Percentiles rank a stretch among this genome's conserved stretches.
Conservation (phyloP, 53 echinoderm and acorn worm species). For the Actinopyga echinites region DNA sequence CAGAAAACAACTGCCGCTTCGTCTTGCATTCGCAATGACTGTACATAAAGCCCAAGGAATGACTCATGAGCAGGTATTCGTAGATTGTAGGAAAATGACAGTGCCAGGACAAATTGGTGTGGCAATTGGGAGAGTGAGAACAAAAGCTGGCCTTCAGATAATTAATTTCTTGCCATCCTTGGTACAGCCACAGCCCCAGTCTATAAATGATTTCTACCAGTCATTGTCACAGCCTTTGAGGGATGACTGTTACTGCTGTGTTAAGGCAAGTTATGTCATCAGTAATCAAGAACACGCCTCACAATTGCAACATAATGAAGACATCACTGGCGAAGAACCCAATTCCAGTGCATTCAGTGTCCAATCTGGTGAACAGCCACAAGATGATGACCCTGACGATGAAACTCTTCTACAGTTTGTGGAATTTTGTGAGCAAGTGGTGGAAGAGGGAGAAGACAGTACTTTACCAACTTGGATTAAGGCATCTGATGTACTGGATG, state of each 20-base stretch:
- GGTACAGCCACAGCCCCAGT: background rate
- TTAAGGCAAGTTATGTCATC: background rate
- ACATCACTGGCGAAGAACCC: no score
- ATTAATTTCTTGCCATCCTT: background rate
- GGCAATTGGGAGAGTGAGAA: background rate
- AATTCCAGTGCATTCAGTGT: no score
- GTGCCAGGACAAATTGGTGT: slow-evolving; percentile 5
- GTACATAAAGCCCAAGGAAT: background rate
- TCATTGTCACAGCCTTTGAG: background rate
- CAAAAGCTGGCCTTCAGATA: background rate
- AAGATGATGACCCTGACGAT: no score
- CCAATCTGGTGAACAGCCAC: no score
- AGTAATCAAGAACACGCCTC: no score
- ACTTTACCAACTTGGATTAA: background rate
- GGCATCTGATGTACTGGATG: background rate
- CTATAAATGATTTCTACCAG: background rate
- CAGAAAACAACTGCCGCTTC: background rate
- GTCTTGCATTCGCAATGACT: background rate
- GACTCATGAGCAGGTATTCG: background rate
- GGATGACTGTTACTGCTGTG: background rate
- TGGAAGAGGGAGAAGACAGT: background rate
- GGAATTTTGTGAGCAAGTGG: background rate
- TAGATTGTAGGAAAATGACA: background rate
- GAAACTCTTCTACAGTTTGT: background rate
- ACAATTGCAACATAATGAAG: no score